Base-by-base conservation (phyloP, 2,797 vertebrate species). In the Tangara arthus region DNA sequence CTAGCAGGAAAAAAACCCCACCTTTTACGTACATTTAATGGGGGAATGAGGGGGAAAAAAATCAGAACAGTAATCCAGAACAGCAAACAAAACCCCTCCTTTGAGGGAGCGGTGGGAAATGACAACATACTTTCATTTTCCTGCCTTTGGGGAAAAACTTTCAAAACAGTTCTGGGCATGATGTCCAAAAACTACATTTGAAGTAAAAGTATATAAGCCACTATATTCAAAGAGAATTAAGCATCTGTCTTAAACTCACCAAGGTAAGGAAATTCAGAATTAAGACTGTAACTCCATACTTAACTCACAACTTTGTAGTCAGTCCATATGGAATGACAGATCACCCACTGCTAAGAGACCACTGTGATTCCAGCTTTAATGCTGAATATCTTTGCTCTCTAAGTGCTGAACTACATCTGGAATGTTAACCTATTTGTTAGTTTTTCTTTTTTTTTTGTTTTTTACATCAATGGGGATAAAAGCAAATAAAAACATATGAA, bases 61-160 rank as follows among this genome's bases (percentile, higher is more conserved):
- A 41, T 0, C 46, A 68, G 65, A 76, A 81, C 15, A 75, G 37
- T 57, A 91, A 89, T 70, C 16, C 68, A 93, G 92, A 91, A 89
- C 27, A 94, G 66, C 66, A 96, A 92, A 96, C 89, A 96, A 86
- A 95, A 14, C 22, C 47, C 32, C 66, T 95, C 53, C 78, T 96
- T 94, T 90, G 72, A 93, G 66, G 63, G 49, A 94, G 92, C 60
- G 69, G 60, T 93, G 85, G 91, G 88, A 96, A 97, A 94, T 95
- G 83, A 96, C 85, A 94, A 69, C 95, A 95, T 94, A 70, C 68
- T 95, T 97, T 96, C 70, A 92, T 96, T 97, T 96, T 95, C 89
- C 82, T 90, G 34, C 73, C 79, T 91, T 82, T 90, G n/a, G 70
- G 78, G 69, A 93, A 89, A 93, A 39, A 50, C 24, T 95, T 96